Conservation (phyloP, 37 sponge, comb jelly and placozoan species). For the Halisarca cf. caerulea region DNA sequence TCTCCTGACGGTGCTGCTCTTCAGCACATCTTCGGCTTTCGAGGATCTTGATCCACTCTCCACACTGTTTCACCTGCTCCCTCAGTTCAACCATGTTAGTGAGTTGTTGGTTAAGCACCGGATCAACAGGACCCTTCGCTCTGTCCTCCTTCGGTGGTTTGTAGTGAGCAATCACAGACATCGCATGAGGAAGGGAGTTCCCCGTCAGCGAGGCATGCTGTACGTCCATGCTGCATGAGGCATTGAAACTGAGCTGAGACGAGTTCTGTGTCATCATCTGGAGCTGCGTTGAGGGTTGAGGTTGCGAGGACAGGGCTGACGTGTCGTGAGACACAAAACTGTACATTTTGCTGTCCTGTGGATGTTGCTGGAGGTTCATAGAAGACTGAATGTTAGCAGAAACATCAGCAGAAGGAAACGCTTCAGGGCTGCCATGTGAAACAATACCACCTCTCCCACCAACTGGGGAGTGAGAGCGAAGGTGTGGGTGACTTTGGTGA, state of each 20-base stretch:
- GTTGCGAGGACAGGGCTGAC: slow-evolving; percentile 3
- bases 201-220: slow-evolving; percentile 39
- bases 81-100: not conserved
- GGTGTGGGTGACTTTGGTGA: no score
- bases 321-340: slow-evolving; percentile 7
- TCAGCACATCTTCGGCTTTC: not conserved
- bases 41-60: slow-evolving; percentile 30
- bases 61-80: slow-evolving; percentile 35
- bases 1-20: not conserved
- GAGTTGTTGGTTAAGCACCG: not conserved
- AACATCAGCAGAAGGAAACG: no score
- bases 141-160: not conserved
- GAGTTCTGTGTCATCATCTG: not conserved
- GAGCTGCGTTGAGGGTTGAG: not conserved
- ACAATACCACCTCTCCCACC: no score
- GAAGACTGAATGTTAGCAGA: not conserved
- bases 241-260: not conserved
- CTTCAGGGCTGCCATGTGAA: no score
- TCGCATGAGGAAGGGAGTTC: slow-evolving; percentile 8
- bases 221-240: slow-evolving; percentile 65
- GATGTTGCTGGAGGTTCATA: not conserved
- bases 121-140: not conserved
- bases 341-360: not conserved
- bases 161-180: slow-evolving; percentile 1
- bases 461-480: no score